Conservation (phyloP, 2,888 invertebrate genomes). For the Spilarctia lutea region DNA sequence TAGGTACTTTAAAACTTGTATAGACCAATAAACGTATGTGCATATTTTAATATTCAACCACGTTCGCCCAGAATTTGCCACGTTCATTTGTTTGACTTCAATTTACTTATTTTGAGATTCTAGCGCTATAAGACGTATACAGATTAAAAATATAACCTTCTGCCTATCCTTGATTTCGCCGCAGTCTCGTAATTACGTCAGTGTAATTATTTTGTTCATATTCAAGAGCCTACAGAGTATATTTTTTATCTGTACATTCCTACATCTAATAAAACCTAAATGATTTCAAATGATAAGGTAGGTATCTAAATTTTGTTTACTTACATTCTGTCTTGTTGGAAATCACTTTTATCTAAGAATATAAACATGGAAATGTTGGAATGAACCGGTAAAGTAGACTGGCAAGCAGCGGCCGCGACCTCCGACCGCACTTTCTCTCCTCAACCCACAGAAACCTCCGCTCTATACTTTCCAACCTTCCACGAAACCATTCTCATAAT, state of each 20-base stretch:
- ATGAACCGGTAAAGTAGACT: constrained; percentile 48
- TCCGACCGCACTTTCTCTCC: constrained; percentile 73
- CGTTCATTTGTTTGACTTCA: neutral
- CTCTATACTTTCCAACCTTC: constrained; percentile 42
- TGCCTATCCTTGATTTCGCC: no score
- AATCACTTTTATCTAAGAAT: neutral
- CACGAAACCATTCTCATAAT: constrained; percentile 38
- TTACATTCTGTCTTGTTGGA: neutral
- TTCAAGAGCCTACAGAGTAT: no score
- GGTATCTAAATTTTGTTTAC: neutral
- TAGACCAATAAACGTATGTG: no score
- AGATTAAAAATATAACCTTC: neutral
- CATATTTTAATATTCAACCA: neutral
- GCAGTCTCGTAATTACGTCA: no score
- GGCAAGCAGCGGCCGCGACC: constrained; percentile 60
- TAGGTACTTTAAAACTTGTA: no score
- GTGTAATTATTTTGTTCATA: no score
- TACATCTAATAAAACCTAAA: no score
- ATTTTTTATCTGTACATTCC: no score
- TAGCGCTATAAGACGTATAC: neutral
- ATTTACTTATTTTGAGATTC: neutral
- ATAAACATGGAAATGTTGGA: constrained; percentile 38
- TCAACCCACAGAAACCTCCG: constrained; percentile 53
- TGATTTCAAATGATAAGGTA: neutral
- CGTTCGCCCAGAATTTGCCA: neutral